These are phyloP conservation scores for Hirtodrosophila histrioides DNA, from an alignment of 2,888 invertebrate genomes.

Conservation along the genomic window DNA sequence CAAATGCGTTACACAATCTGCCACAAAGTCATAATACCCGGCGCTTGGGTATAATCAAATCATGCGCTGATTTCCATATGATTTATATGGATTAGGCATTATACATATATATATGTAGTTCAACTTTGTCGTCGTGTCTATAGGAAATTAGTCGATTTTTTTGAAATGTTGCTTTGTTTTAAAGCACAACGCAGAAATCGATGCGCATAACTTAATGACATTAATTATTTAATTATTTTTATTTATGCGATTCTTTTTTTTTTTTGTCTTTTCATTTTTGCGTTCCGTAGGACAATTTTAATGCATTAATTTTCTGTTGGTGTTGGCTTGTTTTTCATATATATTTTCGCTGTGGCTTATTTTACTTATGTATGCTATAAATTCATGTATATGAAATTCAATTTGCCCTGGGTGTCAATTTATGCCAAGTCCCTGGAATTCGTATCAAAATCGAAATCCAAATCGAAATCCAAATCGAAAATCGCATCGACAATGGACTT, in stretches of 20 bases:
- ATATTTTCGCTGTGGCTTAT: not conserved
- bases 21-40: too few relatives aligned
- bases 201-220: conserved; percentile 71
- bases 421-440: conserved; percentile 40
- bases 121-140: not conserved
- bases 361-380: conserved; percentile 48
- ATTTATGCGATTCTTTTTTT: conserved; percentile 62
- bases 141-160: conserved; percentile 29
- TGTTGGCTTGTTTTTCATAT: not conserved
- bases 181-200: conserved; percentile 39
- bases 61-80: conserved; percentile 61
- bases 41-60: conserved; percentile 3
- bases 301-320: conserved; percentile 27
- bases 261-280: conserved; percentile 18
- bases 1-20: too few relatives aligned
- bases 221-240: conserved; percentile 80
- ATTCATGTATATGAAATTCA: conserved; percentile 44
- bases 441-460: conserved; percentile 21
- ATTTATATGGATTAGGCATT: conserved; percentile 55
- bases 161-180: conserved; percentile 29
- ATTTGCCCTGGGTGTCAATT: conserved; percentile 56
- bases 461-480: conserved; percentile 24
- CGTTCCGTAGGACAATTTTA: conserved; percentile 40
- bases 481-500: conserved; percentile 40
- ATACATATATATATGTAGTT: conserved; percentile 13